Evolutionary conservation across 2,113 vertebrate species (phyloP).

Genomic region (Manacus vitellinus): DNA sequence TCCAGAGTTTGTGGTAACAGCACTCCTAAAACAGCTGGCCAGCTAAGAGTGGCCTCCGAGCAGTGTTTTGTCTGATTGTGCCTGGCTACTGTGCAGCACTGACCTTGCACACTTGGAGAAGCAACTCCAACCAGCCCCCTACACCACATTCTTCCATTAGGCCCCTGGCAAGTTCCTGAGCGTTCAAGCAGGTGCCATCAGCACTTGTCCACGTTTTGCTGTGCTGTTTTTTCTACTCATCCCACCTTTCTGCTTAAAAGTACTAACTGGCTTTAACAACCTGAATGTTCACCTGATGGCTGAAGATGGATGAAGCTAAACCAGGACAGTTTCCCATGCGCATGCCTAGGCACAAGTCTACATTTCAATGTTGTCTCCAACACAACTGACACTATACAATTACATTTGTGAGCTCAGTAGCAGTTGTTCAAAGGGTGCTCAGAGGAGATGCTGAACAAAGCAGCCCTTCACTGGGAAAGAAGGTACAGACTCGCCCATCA

Average conservation of each 20-base stretch:
- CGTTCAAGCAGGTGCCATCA: constrained; percentile 2
- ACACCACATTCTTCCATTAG: background rate
- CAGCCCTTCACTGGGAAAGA: background rate
- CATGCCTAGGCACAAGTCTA: background rate
- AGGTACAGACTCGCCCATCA: background rate
- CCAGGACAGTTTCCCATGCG: background rate
- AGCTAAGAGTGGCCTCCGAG: background rate
- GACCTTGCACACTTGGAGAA: background rate
- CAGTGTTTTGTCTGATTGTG: background rate
- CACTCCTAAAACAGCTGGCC: background rate
- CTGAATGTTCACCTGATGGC: background rate
- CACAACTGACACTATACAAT: background rate
- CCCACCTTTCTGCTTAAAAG: background rate
- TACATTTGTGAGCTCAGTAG: accelerated
- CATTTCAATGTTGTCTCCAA: background rate
- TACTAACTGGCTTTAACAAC: background rate
- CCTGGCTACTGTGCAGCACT: background rate
- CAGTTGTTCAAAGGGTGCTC: background rate
- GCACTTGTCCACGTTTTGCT: background rate
- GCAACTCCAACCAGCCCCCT: background rate
- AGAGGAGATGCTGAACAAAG: background rate
- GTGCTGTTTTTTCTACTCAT: background rate
- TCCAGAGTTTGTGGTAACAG: background rate
- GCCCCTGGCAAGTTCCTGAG: background rate
- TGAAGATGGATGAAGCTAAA: background rate